phyloP scores from a whole-genome alignment of 2,888 invertebrate genomes.

The Epirrhoe tristata region DNA sequence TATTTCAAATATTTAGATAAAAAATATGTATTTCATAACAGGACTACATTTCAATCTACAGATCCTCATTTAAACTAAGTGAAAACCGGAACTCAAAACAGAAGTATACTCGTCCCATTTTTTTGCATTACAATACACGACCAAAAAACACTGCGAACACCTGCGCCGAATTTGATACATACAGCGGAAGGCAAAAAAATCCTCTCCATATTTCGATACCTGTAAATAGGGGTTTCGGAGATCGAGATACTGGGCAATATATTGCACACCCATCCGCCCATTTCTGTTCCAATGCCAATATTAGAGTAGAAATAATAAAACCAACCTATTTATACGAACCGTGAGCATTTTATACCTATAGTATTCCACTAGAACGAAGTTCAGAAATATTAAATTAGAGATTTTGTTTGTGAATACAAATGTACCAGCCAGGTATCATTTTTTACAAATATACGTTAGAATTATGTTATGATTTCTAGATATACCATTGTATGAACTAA shows the following conservation, averaged over 20 bases:
- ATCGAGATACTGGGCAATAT: conserved; percentile 66
- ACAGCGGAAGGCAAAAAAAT: conserved; percentile 61
- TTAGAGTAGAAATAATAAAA: conserved; percentile 22
- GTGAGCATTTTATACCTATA: not conserved
- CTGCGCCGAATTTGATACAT: conserved; percentile 44
- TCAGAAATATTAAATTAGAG: not conserved
- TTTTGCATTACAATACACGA: conserved; percentile 21
- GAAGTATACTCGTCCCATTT: not conserved
- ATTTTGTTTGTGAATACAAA: not conserved
- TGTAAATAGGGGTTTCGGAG: conserved; percentile 72
- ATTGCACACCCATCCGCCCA: conserved; percentile 62
- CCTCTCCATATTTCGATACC: conserved; percentile 69
- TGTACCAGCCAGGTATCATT: not conserved
- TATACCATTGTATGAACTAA: not conserved
- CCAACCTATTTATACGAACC: conserved; percentile 8
- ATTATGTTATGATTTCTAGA: not conserved
- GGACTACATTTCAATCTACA: too few species aligned
- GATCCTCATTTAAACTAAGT: not conserved
- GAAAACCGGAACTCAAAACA: not conserved
- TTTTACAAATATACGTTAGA: not conserved
- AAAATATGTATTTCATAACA: too few species aligned
- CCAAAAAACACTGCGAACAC: conserved; percentile 35
- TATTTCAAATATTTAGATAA: too few species aligned
- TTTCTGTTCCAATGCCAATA: conserved; percentile 42
- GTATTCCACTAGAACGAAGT: not conserved